phyloP scores from a whole-genome alignment of 2,113 vertebrate genomes.

The Psilopsiagon aurifrons region DNA sequence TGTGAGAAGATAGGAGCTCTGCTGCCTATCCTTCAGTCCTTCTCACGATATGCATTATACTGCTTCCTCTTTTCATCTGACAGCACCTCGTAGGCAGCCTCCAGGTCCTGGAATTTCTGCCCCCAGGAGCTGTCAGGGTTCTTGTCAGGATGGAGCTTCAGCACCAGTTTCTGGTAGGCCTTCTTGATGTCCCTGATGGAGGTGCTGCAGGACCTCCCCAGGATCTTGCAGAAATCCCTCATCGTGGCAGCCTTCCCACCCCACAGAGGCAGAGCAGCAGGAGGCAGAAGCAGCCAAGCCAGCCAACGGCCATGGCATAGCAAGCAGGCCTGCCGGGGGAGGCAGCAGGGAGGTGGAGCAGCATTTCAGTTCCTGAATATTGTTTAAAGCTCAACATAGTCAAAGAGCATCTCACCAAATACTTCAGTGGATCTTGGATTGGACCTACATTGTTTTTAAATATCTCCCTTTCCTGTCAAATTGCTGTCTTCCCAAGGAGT shows the following conservation, averaged over 20 bases:
- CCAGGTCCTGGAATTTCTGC: slow-evolving; percentile 94
- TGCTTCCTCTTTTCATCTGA: slow-evolving; percentile 97
- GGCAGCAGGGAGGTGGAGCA: neutral
- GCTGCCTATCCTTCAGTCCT: slow-evolving; percentile 96
- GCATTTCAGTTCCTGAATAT: neutral
- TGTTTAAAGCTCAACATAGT: neutral
- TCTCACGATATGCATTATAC: slow-evolving; percentile 91
- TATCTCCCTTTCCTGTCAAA: neutral
- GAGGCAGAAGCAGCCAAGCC: slow-evolving; percentile 81
- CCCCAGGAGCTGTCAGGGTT: slow-evolving; percentile 93
- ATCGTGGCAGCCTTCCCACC: slow-evolving; percentile 84
- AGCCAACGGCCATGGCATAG: slow-evolving; percentile 78
- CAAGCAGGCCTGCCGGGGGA: neutral
- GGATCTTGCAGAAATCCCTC: slow-evolving; percentile 93
- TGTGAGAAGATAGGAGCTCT: slow-evolving; percentile 98
- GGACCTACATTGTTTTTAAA: neutral
- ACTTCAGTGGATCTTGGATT: neutral
- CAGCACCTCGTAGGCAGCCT: slow-evolving; percentile 96
- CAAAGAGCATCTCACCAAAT: neutral
- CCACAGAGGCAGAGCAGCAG: slow-evolving; percentile 83
- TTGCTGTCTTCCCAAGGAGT: neutral
- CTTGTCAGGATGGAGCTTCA: slow-evolving; percentile 94
- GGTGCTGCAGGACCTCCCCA: slow-evolving; percentile 88
- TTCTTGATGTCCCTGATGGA: slow-evolving; percentile 96
- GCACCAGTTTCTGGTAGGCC: slow-evolving; percentile 94